Base-by-base conservation (phyloP, 2,113 vertebrate species). In the Holacanthus passer region DNA sequence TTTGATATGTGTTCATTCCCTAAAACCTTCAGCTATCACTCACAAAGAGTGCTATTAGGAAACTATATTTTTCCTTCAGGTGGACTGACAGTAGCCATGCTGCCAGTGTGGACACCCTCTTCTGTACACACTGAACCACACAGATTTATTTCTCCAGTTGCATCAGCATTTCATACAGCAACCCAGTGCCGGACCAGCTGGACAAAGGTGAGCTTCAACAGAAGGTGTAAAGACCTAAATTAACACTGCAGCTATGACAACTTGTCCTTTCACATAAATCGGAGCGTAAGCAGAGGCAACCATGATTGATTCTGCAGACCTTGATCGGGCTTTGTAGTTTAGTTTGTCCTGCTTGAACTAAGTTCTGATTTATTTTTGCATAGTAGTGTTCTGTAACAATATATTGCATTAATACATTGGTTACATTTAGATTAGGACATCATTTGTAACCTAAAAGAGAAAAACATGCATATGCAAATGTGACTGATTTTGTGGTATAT, bases 91-190 rank as follows among this genome's bases (percentile, higher is more conserved):
- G 53, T 29, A 24, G 71, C 63, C 27, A 3, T 14, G 22, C 53
- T 73, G 68, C 47, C 69, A 67, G 69, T 32, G 39, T 68, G 69
- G 59, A 45, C 71, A 52, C 16, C 32, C 12, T 10, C 58, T 7
- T 17, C 27, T 45, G 13, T 31, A 64, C 50, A 41, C 53, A 69
- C n/a, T 47, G 32, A 53, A 41, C 29, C 50, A n/a, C 56, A 31
- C 29, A 47, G 45, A 79, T 76, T 75, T 72, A 67, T 72, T 60
- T 59, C 53, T 53, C n/a, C 35, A 24, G 59, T 27, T 27, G 17
- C 27, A 47, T 47, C 56, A 50, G 39, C 11, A 8, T 69, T 63
- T 68, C 45, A 52, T 43, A 24, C 32, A 64, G 50, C 64, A 4
- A 50, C 50, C 76, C 47, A 32, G 69, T 12, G 6, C 41, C 35